phyloP scores from a whole-genome alignment of 2,888 invertebrate species.

The Noctuana brunneofusca region DNA sequence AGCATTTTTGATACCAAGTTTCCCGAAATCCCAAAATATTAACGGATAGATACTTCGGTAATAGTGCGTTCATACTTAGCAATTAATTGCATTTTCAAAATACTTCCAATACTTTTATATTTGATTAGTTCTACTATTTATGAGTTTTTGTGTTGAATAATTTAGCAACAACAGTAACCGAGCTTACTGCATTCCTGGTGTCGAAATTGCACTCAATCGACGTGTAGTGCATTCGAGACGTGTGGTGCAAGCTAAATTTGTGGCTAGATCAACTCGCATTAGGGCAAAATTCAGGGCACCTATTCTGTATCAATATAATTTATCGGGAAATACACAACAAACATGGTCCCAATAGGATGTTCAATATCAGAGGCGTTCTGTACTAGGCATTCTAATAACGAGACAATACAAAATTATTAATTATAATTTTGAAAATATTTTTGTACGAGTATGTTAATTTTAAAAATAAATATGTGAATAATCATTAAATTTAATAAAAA shows the following conservation, averaged over 20 bases:
- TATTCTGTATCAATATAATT: conserved; percentile 30
- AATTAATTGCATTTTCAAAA: conserved; percentile 5
- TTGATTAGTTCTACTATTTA: not conserved
- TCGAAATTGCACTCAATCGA: conserved; percentile 41
- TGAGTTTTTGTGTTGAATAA: conserved; percentile 23
- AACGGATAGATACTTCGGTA: not conserved
- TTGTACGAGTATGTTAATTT: no score
- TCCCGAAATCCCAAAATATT: no score
- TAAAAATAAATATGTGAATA: no score
- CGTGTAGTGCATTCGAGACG: conserved; percentile 39
- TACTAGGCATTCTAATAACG: no score
- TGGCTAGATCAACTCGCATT: conserved; percentile 40
- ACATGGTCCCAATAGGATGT: no score
- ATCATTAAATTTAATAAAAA: no score
- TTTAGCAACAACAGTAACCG: conserved; percentile 30
- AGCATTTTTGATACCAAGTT: no score
- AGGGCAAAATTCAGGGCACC: conserved; percentile 25
- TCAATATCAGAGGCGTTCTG: no score
- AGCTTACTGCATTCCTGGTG: conserved; percentile 40
- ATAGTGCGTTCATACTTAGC: not conserved
- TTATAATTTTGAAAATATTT: no score
- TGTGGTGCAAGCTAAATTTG: conserved; percentile 48
- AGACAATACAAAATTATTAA: no score
- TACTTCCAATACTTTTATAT: conserved; percentile 4
- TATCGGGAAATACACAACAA: no score